Conservation (phyloP, 64 coral and sea anemone species). For the Platygyra sinensis region DNA sequence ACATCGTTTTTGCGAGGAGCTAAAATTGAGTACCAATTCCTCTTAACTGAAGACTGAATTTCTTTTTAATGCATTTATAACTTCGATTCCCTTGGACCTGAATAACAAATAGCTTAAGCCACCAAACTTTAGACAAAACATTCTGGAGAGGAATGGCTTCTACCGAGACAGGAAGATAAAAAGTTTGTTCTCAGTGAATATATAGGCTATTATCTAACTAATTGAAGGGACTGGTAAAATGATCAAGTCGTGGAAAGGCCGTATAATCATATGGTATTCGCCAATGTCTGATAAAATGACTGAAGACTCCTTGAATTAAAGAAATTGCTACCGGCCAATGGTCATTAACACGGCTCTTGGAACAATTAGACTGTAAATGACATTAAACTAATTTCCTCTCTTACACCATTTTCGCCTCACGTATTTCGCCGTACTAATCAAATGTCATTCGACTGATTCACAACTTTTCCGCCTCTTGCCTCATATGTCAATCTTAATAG, state of each 20-base stretch:
- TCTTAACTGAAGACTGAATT: background rate
- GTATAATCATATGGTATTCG: too few species aligned
- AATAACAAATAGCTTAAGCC: background rate
- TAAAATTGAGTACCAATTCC: background rate
- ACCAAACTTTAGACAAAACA: background rate
- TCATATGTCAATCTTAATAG: background rate
- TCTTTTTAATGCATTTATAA: background rate
- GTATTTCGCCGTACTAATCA: background rate
- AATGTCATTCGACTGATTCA: background rate
- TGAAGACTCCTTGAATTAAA: background rate
- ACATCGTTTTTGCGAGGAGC: background rate
- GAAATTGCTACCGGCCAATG: background rate
- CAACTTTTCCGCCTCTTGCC: background rate
- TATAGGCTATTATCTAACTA: background rate
- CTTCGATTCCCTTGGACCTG: background rate
- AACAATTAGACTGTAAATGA: background rate
- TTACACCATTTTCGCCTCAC: background rate
- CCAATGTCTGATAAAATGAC: background rate
- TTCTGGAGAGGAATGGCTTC: background rate
- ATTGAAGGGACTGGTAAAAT: too few species aligned
- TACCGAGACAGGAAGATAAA: background rate
- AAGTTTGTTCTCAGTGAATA: background rate
- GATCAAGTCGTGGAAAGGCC: too few species aligned
- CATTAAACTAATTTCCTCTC: background rate
- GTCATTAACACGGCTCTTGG: background rate